Base-by-base conservation (phyloP, 2,797 vertebrate species). In the Eupleurogrammus muticus region DNA sequence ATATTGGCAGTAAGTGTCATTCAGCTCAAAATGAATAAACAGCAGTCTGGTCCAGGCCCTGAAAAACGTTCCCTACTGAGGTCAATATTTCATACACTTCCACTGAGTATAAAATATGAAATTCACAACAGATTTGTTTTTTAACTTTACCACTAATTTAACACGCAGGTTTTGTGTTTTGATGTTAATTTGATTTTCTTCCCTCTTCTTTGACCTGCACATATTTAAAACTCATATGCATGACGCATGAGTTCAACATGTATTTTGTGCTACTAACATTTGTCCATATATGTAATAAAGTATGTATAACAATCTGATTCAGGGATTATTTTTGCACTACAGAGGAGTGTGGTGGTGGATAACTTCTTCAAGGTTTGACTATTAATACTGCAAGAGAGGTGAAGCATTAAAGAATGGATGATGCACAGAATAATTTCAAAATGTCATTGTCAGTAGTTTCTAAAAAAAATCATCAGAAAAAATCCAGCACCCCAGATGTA, bases 1-100 rank as follows among this genome's bases (percentile, higher is more conserved):
- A 83, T 93, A 86, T 73, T 23, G 84, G 21, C 63, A 71, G 66
- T 2, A 87, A 75, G 85, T 70, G 90, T 53, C 85, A 87, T 87
- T 90, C 86, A 19, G n/a, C 5, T 28, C 5, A 66, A 47, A 32
- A 56, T 38, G 10, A 20, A 13, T 0, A 21, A 32, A 14, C 7
- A 48, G 17, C 21, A 16, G 9, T 21, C 9, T 54, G 19, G 69
- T 44, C 19, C 12, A 13, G 17, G 5, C n/a, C 49, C 38, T 2
- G 7, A 12, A 38, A 38, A 38, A 38, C 12, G 12, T 34, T 38
- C 12, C 36, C 36, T 38, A 13, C 12, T 4, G 12, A 47, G 11
- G 17, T 47, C 28, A 20, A 32, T 34, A 9, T 60, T 44, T 32
- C 9, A 8, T 40, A 6, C 9, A 21, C 19, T 32, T 32, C 5